These are phyloP conservation scores for Clarias magur DNA, from an alignment of 2,113 vertebrate species.

Conservation along the genomic window DNA sequence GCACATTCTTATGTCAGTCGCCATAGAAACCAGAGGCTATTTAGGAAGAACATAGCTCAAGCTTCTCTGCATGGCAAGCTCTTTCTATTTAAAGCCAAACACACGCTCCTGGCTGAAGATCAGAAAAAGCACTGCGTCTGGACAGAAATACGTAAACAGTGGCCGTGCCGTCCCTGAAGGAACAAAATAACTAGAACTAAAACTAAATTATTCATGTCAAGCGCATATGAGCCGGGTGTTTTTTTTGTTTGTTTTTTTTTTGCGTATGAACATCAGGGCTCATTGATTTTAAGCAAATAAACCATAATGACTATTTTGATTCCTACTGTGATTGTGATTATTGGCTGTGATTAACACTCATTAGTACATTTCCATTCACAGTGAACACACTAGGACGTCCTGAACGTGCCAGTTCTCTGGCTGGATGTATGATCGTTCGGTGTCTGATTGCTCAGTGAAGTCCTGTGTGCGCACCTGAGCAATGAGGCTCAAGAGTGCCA, in stretches of 20 bases:
- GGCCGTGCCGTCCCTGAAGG: neutral
- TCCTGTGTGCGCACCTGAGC: constrained; percentile 2
- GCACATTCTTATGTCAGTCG: constrained; percentile 39
- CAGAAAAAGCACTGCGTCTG: neutral
- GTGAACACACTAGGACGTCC: neutral
- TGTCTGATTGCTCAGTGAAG: neutral
- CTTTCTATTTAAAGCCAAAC: constrained; percentile 44
- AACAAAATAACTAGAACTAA: neutral
- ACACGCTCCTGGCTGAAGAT: constrained; percentile 10
- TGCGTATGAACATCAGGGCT: neutral
- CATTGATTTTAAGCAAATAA: constrained; percentile 24
- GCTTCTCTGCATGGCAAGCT: constrained; percentile 25
- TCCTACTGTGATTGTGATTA: constrained; percentile 11
- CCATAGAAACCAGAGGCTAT: constrained; percentile 49
- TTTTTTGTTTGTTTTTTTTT: no score
- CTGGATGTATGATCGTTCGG: neutral
- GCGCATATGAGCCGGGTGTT: neutral
- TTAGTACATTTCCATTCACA: neutral
- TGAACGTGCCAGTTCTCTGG: constrained; percentile 3
- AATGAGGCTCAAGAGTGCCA: neutral
- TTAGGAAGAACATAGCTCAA: constrained; percentile 33
- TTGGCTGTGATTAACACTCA: constrained; percentile 25
- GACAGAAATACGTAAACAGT: neutral
- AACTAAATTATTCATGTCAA: constrained; percentile 22
- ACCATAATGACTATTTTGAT: constrained; percentile 14